Evolutionary conservation across 2,113 vertebrate genomes (phyloP).

Genomic region (Ctenomys sociabilis): DNA sequence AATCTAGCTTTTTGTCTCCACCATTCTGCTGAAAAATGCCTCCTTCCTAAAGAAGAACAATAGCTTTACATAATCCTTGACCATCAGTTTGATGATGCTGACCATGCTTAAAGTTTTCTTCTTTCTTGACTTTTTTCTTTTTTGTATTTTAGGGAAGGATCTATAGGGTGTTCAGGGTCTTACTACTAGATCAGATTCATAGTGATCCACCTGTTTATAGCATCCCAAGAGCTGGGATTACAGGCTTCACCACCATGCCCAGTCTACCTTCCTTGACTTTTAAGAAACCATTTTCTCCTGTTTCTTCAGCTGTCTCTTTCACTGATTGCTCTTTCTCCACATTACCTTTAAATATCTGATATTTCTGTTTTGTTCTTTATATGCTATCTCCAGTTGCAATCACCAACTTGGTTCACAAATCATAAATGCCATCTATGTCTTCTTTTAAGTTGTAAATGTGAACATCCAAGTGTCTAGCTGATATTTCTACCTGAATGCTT

Average conservation of each 20-base stretch:
- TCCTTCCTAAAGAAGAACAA: not conserved
- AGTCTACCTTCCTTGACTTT: not conserved
- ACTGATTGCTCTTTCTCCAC: not conserved
- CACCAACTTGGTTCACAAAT: not conserved
- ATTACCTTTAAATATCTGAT: not conserved
- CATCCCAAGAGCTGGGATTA: too few relatives aligned
- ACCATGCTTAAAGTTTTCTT: not conserved
- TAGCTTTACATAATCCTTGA: not conserved
- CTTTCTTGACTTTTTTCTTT: not conserved
- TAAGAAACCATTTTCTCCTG: not conserved
- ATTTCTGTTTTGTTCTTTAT: not conserved
- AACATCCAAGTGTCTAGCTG: not conserved
- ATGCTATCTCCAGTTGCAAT: not conserved
- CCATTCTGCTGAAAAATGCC: not conserved
- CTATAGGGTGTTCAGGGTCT: too few relatives aligned
- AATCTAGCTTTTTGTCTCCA: not conserved
- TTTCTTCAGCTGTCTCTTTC: not conserved
- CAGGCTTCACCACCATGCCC: too few relatives aligned
- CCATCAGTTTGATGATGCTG: not conserved
- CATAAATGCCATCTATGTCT: not conserved
- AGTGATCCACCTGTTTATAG: too few relatives aligned
- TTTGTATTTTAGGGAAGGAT: too few relatives aligned
- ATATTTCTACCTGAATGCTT: not conserved
- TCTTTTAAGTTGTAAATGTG: not conserved
- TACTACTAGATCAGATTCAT: too few relatives aligned